Evolutionary conservation across 2,888 invertebrate species (phyloP).

Genomic region (Caenorhabditis sp.): DNA sequence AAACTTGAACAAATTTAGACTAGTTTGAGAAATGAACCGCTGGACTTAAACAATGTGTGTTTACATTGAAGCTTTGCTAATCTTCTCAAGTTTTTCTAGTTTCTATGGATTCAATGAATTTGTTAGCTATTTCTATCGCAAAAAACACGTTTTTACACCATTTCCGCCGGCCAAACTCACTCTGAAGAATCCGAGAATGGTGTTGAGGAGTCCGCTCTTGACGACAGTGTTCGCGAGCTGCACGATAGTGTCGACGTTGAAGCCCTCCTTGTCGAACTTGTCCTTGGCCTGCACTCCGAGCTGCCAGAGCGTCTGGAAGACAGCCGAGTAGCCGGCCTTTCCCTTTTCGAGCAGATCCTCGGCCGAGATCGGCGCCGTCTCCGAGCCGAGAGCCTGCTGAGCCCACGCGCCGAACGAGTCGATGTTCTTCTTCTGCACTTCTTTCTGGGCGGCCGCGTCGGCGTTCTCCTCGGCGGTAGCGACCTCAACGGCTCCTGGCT

Average conservation of each 20-base stretch:
- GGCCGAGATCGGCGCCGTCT: slow-evolving; percentile 69
- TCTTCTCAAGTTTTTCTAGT: too few species aligned
- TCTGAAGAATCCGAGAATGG: slow-evolving; percentile 74
- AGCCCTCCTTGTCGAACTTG: slow-evolving; percentile 66
- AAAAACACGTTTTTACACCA: neutral
- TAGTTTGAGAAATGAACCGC: too few species aligned
- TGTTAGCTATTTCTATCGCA: too few species aligned
- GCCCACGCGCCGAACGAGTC: slow-evolving; percentile 74
- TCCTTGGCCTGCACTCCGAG: slow-evolving; percentile 69
- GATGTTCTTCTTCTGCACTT: slow-evolving; percentile 74
- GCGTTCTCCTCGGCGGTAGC: slow-evolving; percentile 68
- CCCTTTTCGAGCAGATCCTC: slow-evolving; percentile 77
- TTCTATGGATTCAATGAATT: too few species aligned
- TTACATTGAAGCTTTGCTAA: too few species aligned
- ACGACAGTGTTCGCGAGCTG: slow-evolving; percentile 67
- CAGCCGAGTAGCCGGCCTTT: slow-evolving; percentile 73
- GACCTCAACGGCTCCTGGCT: slow-evolving; percentile 61
- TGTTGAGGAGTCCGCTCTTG: slow-evolving; percentile 68
- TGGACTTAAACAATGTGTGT: too few species aligned
- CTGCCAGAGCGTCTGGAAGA: slow-evolving; percentile 75
- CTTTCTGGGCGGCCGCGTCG: slow-evolving; percentile 73
- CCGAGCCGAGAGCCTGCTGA: slow-evolving; percentile 67
- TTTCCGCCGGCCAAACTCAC: too few species aligned
- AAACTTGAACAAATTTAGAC: too few species aligned
- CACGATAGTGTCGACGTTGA: slow-evolving; percentile 70